Evolutionary conservation across 2,888 invertebrate species (phyloP).

Genomic region (Caenorhabditis imperialis): DNA sequence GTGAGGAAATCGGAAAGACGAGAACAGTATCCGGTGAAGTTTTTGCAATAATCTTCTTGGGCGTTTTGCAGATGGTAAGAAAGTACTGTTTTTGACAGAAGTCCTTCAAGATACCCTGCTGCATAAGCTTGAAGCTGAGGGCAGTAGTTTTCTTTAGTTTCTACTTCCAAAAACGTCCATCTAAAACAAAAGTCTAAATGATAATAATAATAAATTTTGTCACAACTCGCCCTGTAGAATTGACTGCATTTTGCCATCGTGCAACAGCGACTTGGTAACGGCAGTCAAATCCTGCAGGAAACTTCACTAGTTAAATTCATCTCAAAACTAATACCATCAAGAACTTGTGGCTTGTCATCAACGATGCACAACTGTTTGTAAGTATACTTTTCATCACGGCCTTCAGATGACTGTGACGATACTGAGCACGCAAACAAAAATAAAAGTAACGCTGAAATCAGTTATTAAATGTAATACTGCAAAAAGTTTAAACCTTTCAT

Average conservation of each 20-base stretch:
- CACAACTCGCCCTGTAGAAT: slow-evolving; percentile 68
- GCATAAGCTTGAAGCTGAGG: slow-evolving; percentile 74
- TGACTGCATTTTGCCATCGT: slow-evolving; percentile 75
- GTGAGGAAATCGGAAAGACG: slow-evolving; percentile 68
- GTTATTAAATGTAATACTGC: neutral
- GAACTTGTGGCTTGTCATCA: slow-evolving; percentile 64
- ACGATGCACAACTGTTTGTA: slow-evolving; percentile 74
- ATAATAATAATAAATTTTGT: neutral
- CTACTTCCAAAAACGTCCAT: slow-evolving; percentile 71
- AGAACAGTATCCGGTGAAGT: slow-evolving; percentile 73
- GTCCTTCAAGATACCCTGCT: slow-evolving; percentile 75
- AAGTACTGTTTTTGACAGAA: slow-evolving; percentile 67
- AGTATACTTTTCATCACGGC: slow-evolving; percentile 69
- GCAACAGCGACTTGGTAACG: slow-evolving; percentile 72
- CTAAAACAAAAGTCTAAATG: slow-evolving; percentile 30
- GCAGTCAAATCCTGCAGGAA: slow-evolving; percentile 69
- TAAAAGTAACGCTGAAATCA: slow-evolving; percentile 21
- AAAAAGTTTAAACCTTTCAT: slow-evolving; percentile 36
- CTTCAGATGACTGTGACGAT: slow-evolving; percentile 49
- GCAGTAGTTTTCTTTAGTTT: slow-evolving; percentile 66
- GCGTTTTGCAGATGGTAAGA: slow-evolving; percentile 68
- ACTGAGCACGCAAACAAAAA: slow-evolving; percentile 8
- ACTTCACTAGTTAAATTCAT: neutral
- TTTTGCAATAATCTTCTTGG: slow-evolving; percentile 71
- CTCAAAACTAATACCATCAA: slow-evolving; percentile 46